Evolutionary conservation across 2,888 invertebrate genomes (phyloP).

Genomic region (Patella caerulea): DNA sequence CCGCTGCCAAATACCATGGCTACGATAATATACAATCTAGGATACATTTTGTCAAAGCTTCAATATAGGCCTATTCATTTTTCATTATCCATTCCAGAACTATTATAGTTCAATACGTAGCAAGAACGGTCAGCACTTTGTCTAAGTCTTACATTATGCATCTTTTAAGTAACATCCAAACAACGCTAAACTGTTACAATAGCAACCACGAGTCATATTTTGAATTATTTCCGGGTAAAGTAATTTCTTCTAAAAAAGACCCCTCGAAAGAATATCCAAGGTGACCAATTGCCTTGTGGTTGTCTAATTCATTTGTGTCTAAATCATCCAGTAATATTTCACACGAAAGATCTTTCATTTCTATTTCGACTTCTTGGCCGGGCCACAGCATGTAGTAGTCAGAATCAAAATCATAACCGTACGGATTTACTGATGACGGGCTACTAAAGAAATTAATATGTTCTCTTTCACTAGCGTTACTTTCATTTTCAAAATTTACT

Average conservation of each 20-base stretch:
- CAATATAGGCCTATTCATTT: too few species aligned
- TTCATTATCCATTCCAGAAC: too few species aligned
- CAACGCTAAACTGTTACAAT: too few species aligned
- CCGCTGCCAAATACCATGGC: too few species aligned
- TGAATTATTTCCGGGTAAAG: background rate
- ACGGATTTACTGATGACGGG: background rate
- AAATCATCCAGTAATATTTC: background rate
- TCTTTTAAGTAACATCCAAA: too few species aligned
- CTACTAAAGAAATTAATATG: conserved; percentile 2
- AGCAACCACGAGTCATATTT: background rate
- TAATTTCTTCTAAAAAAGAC: background rate
- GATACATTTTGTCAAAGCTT: too few species aligned
- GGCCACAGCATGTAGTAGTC: conserved; percentile 8
- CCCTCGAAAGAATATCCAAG: background rate
- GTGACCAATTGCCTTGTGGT: background rate
- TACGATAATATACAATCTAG: too few species aligned
- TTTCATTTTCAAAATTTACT: background rate
- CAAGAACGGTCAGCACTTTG: too few species aligned
- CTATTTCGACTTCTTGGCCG: background rate
- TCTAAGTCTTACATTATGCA: too few species aligned
- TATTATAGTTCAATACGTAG: too few species aligned
- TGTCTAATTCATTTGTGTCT: background rate
- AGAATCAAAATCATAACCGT: background rate
- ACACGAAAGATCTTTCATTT: background rate
- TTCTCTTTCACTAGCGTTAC: background rate